Conservation (phyloP, 2,797 vertebrate species). For the Telmatherina bonti region DNA sequence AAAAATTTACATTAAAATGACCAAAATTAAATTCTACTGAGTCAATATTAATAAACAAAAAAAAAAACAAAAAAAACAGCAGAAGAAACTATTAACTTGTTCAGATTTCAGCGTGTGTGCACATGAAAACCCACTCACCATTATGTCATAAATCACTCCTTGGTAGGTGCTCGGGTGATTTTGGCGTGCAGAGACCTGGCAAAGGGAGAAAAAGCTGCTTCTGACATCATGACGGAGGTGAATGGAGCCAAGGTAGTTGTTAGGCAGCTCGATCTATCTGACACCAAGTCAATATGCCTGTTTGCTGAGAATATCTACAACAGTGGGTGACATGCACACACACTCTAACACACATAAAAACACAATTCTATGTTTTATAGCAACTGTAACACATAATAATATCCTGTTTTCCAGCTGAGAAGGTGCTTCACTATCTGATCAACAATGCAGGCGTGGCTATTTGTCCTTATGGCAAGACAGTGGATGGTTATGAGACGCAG, state of each 20-base stretch:
- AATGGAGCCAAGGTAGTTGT: slow-evolving; percentile 71
- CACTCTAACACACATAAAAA: not conserved
- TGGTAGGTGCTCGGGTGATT: slow-evolving; percentile 78
- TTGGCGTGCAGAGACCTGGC: slow-evolving; percentile 81
- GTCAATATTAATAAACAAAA: too few species aligned
- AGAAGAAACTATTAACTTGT: not conserved
- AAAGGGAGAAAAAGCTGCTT: slow-evolving; percentile 76
- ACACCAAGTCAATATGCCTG: slow-evolving; percentile 83
- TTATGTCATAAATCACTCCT: slow-evolving; percentile 22
- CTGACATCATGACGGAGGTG: slow-evolving; percentile 76
- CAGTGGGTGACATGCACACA: slow-evolving; percentile 64
- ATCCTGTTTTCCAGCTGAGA: slow-evolving; percentile 75
- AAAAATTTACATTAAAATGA: not conserved
- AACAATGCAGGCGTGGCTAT: slow-evolving; percentile 84
- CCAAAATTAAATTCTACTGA: not conserved
- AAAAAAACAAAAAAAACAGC: not conserved
- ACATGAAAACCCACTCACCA: slow-evolving; percentile 13
- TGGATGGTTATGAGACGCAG: slow-evolving; percentile 81
- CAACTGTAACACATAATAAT: not conserved
- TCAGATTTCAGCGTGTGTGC: slow-evolving; percentile 25
- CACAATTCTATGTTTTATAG: not conserved
- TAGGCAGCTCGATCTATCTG: slow-evolving; percentile 80
- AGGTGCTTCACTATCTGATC: slow-evolving; percentile 79
- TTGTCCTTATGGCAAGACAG: slow-evolving; percentile 73
- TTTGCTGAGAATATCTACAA: slow-evolving; percentile 83